Evolutionary conservation across 2,113 vertebrate species (phyloP).

Genomic region (Ciconia boyciana): DNA sequence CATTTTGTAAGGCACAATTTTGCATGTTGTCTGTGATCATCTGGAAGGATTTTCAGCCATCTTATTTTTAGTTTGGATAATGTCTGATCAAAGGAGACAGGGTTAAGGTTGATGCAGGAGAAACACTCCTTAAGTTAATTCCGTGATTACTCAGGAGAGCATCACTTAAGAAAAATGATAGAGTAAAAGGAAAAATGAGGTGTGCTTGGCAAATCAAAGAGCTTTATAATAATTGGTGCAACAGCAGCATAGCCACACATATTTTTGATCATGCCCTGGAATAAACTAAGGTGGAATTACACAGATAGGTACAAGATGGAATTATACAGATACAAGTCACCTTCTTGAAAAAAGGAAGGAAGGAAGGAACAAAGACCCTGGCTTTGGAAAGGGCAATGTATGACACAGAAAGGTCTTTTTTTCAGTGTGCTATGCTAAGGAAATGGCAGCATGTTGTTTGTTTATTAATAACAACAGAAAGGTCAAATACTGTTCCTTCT

Average conservation of each 20-base stretch:
- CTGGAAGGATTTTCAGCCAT: background rate
- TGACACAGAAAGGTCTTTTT: background rate
- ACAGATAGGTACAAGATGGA: background rate
- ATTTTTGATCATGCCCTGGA: background rate
- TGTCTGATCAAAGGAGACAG: constrained; percentile 15
- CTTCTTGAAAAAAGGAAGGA: background rate
- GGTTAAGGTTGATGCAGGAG: background rate
- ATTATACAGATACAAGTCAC: background rate
- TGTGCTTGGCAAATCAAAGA: background rate
- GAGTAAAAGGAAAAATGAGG: background rate
- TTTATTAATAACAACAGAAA: constrained; percentile 16
- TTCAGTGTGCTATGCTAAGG: background rate
- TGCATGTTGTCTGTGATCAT: background rate
- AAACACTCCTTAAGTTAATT: background rate
- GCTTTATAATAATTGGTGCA: background rate
- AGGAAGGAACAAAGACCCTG: background rate
- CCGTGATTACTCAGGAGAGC: background rate
- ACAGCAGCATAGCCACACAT: background rate
- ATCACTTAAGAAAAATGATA: background rate
- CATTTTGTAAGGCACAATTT: background rate
- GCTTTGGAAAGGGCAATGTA: background rate
- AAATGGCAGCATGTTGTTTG: background rate
- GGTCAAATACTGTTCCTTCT: background rate
- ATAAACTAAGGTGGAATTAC: background rate
- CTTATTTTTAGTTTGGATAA: constrained; percentile 18